Evolutionary conservation across 2,113 vertebrate species (phyloP), one percentile per base, ranked within the genome.

Genomic region (Ptychochromis oligacanthus): DNA sequence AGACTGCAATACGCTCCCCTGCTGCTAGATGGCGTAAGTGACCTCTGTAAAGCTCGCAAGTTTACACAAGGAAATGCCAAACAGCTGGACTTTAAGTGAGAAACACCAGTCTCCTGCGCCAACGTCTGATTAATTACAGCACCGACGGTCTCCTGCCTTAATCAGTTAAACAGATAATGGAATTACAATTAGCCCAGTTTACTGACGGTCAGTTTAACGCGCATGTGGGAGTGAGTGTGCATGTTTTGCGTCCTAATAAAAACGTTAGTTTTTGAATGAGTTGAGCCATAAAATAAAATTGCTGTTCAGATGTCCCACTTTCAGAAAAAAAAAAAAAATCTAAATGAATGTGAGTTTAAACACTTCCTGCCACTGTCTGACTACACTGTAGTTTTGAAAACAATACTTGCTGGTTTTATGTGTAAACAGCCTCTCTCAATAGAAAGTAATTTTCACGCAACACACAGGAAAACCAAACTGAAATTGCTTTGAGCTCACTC

Each of bases 11-110:
- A 38, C 89, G 20, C 6, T 10, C 24, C 36, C 83, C 18, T 13
- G 85, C 82, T 92, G 88, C 95, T 94, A 96, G 95, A 95, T 95
- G 95, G 95, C 95, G 95, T 77, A 28, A 80, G 89, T 90, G 89
- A 78, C 90, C 91, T 86, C 90, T 88, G 79, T 12, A 85, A 86
- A 24, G 24, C 83, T 79, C 24, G 22, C n/a, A 52, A 26, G 75
- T 80, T 72, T 75, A 34, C 54, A 49, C 20, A 57, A 49, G 22
- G 28, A 67, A 24, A 82, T 52, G 57, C 56, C 55, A 49, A 82
- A 62, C 62, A 57, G 86, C 74, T 77, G 86, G 24, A 49, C 49
- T 5, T 7, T 31, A 78, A 80, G 40, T 8, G 18, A 87, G 28
- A 24, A 75, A 60, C 62, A 40, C 36, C 70, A n/a, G 75, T 85